Base-by-base conservation (phyloP, 2,113 vertebrate genomes). In the Percina caprodes region DNA sequence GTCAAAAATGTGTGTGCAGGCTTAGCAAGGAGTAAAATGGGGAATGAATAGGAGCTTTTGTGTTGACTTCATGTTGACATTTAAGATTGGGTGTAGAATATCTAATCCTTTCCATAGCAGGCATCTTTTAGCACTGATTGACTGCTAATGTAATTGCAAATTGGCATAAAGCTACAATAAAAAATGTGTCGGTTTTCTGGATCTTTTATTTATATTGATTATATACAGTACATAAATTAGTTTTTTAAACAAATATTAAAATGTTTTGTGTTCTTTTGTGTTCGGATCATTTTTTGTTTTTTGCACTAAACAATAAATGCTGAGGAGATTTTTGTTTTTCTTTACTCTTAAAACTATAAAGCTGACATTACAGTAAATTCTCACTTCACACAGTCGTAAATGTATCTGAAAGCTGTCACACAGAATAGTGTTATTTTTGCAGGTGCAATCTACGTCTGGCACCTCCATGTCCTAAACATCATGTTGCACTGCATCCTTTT, bases 401-500 rank as follows among this genome's bases (percentile, higher is more conserved):
- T 85, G 39, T 30, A 82, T 76, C 74, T 83, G 80, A 84, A 78
- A 78, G 76, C 74, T 91, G 85, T 83, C 76, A 76, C 72, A 69
- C 42, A 75, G 55, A 85, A 86, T 76, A 73, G 70, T 83, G 75
- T 60, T 76, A 75, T 70, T 75, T 83, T 70, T 84, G 49, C 82
- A 90, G 76, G 74, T 83, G 80, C 52, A 68, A 80, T 69, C 70
- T 80, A n/a, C 24, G 70, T 88, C 81, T 87, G 49, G 4, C 72
- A 78, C 82, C 74, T 81, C 69, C 35, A 18, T 62, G 49, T 80
- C 39, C n/a, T 52, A 72, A 82, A 84, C 72, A 75, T 62, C 60
- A 62, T 63, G 24, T 65, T 68, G 11, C 30, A 65, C 42, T 56
- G 52, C 58, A 55, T 35, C 45, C 26, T 66, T 42, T 80, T 51